Percentiles rank a stretch among this genome's conserved stretches.
Conservation (phyloP, 2,888 invertebrate genomes). For the Catocala fraxini region DNA sequence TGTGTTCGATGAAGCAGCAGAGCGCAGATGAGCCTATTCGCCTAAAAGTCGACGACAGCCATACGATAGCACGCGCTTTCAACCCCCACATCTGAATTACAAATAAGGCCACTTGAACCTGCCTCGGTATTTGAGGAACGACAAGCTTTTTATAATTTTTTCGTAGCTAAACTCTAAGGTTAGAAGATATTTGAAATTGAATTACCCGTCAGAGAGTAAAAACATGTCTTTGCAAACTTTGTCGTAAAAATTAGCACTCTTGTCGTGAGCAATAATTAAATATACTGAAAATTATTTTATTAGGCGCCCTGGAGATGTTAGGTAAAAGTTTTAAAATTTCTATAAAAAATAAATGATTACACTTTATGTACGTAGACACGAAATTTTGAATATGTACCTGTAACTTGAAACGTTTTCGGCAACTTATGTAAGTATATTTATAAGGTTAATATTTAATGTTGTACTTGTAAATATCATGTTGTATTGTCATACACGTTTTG, state of each 20-base stretch:
- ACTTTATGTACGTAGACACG: too few species aligned
- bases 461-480: too few species aligned
- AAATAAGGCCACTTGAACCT: constrained; percentile 57
- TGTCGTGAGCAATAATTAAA: constrained; percentile 42
- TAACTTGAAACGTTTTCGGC: too few species aligned
- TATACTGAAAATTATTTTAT: constrained; percentile 40
- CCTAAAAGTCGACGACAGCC: constrained; percentile 42
- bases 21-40: constrained; percentile 37
- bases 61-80: constrained; percentile 40
- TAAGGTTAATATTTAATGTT: too few species aligned
- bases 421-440: too few species aligned
- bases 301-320: constrained; percentile 23
- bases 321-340: constrained; percentile 28
- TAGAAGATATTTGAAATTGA: constrained; percentile 47
- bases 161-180: constrained; percentile 44
- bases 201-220: constrained; percentile 44
- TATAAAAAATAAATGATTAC: constrained; percentile 24
- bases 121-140: constrained; percentile 35
- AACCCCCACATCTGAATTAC: constrained; percentile 63
- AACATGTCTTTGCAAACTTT: constrained; percentile 45
- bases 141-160: constrained; percentile 43
- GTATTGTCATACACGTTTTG: too few species aligned
- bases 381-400: too few species aligned
- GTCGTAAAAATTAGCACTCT: constrained; percentile 31
- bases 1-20: constrained; percentile 32